Evolutionary conservation across 2,113 vertebrate species (phyloP).

Genomic region (Corvus moneduloides): DNA sequence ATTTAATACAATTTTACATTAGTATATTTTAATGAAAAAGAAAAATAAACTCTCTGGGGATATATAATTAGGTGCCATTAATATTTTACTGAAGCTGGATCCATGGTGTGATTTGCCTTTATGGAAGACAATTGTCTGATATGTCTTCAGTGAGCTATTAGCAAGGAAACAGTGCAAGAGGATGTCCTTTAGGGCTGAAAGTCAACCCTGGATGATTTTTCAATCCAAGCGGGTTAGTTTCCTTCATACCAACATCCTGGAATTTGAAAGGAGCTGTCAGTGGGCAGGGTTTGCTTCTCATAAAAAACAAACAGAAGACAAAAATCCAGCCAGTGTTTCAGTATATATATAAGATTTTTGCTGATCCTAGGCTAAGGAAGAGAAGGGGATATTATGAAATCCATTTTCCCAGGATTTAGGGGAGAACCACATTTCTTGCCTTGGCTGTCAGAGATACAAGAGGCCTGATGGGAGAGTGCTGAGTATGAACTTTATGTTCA

Average conservation of each 20-base stretch:
- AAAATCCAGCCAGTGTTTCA: not conserved
- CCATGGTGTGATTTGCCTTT: not conserved
- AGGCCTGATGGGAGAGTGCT: not conserved
- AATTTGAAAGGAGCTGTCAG: not conserved
- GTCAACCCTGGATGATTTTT: not conserved
- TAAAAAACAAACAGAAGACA: not conserved
- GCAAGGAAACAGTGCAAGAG: not conserved
- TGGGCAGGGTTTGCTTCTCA: not conserved
- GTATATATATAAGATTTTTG: not conserved
- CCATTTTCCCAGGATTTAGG: not conserved
- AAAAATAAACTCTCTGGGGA: not conserved
- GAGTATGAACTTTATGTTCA: not conserved
- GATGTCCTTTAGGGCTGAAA: not conserved
- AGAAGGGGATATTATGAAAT: not conserved
- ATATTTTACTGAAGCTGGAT: not conserved
- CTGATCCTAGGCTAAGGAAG: not conserved
- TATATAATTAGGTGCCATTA: not conserved
- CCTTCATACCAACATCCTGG: not conserved
- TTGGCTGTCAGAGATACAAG: not conserved
- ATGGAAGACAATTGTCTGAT: not conserved
- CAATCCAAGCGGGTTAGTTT: not conserved
- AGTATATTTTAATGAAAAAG: not conserved
- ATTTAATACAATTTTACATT: constrained; percentile 7
- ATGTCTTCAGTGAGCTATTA: not conserved
- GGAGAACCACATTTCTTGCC: not conserved